A percentile compares a stretch with the other conserved stretches of the same genome.
Conservation (phyloP, 1,140 invertebrate species). For the Drosophila repleta region DNA sequence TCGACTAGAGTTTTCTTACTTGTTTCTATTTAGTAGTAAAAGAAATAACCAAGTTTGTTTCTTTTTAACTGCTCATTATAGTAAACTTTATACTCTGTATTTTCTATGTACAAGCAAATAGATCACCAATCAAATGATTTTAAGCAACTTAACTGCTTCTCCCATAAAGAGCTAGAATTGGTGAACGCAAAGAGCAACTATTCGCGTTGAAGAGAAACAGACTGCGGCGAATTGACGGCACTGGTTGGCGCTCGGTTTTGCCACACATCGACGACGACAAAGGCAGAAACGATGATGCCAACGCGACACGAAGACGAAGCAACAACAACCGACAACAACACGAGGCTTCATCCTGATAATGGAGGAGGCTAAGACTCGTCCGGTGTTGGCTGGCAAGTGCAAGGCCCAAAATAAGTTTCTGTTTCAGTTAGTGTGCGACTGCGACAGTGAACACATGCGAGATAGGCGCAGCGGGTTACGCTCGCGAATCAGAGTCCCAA, state of each 20-base stretch:
- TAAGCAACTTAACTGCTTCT: background rate
- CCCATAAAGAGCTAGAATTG: slow-evolving; percentile 1
- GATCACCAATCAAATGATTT: background rate
- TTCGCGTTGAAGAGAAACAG: slow-evolving; percentile 8
- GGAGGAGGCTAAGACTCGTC: slow-evolving; percentile 41
- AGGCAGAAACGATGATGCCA: background rate
- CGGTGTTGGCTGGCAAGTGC: slow-evolving; percentile 43
- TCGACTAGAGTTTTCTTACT: no score
- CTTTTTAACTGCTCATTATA: no score
- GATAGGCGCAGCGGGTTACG: slow-evolving; percentile 27
- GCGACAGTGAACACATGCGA: slow-evolving; percentile 65
- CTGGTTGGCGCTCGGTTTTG: slow-evolving; percentile 11
- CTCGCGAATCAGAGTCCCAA: slow-evolving; percentile 10
- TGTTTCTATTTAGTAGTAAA: no score
- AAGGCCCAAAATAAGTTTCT: slow-evolving; percentile 63
- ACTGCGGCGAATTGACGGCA: slow-evolving; percentile 38
- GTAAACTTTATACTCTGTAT: no score
- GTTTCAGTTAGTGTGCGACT: slow-evolving; percentile 76
- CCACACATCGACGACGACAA: slow-evolving; percentile 1
- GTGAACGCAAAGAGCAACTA: slow-evolving; percentile 3
- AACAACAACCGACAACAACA: slow-evolving; percentile 15
- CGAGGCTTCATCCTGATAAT: slow-evolving; percentile 48
- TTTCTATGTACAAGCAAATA: no score
- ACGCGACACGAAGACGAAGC: slow-evolving; percentile 2
- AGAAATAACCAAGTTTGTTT: no score